These are phyloP conservation scores for Diploscapter pachys DNA, from an alignment of 1,140 invertebrate species.

Conservation along the genomic window DNA sequence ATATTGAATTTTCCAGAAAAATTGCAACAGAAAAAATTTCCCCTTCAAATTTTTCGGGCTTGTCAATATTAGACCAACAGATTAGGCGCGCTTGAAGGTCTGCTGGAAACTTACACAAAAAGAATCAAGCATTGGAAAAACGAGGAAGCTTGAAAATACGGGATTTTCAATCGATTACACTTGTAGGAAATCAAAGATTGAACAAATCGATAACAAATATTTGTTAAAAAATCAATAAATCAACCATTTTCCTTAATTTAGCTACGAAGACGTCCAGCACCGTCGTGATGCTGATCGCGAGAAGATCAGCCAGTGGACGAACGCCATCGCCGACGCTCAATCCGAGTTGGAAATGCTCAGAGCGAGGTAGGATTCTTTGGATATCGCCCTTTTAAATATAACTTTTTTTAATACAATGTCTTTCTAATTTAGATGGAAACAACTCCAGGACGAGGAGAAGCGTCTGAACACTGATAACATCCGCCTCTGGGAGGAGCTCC, in stretches of 20 bases:
- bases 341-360: conserved; percentile 64
- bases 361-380: conserved; percentile 43
- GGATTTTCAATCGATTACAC: too few relatives aligned
- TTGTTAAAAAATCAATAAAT: conserved; percentile 1
- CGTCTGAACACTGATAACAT: conserved; percentile 61
- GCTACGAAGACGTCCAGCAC: conserved; percentile 62
- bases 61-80: too few relatives aligned
- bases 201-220: too few relatives aligned
- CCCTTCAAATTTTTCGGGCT: too few relatives aligned
- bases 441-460: conserved; percentile 63
- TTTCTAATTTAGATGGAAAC: conserved; percentile 51
- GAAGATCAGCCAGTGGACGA: conserved; percentile 61
- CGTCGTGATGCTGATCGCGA: conserved; percentile 61
- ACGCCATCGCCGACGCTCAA: conserved; percentile 63
- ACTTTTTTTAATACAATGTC: neutral
- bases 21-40: too few relatives aligned
- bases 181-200: too few relatives aligned
- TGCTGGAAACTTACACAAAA: too few relatives aligned
- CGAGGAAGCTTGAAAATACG: too few relatives aligned
- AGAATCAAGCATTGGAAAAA: too few relatives aligned
- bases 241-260: conserved; percentile 40
- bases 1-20: too few relatives aligned
- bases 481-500: conserved; percentile 61
- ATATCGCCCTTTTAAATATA: neutral
- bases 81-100: too few relatives aligned